These are phyloP conservation scores for Parnassius orleans DNA, from an alignment of 2,888 invertebrate species.

Conservation along the genomic window DNA sequence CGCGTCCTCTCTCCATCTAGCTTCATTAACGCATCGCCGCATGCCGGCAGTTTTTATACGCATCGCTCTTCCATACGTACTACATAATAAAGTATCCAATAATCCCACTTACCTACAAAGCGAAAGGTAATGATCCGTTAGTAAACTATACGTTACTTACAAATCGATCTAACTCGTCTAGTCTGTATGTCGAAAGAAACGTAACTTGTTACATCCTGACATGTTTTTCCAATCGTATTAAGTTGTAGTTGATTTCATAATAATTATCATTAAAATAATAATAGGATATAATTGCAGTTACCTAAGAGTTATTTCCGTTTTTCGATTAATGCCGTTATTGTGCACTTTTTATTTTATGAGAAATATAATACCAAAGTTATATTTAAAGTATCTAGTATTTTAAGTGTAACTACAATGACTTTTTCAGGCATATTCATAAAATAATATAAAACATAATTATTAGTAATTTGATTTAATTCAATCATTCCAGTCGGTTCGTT, in stretches of 20 bases:
- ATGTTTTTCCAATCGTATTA: not conserved
- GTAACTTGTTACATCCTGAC: no score
- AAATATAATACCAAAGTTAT: not conserved
- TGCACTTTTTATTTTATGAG: not conserved
- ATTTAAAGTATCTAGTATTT: no score
- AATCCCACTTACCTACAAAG: constrained; percentile 26
- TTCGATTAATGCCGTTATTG: not conserved
- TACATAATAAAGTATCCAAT: constrained; percentile 20
- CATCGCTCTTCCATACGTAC: constrained; percentile 36
- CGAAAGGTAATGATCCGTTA: constrained; percentile 12
- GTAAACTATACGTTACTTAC: not conserved
- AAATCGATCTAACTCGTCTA: no score
- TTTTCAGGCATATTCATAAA: no score
- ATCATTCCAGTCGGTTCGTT: no score
- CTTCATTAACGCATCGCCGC: constrained; percentile 57
- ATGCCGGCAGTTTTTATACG: constrained; percentile 47
- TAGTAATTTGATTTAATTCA: no score
- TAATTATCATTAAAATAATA: constrained; percentile 4
- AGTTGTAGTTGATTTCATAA: not conserved
- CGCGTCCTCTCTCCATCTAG: constrained; percentile 35
- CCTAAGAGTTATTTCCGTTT: not conserved
- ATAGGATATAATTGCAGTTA: constrained; percentile 10
- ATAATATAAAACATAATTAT: no score
- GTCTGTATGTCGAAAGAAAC: no score
- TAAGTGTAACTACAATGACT: no score